Percentiles rank a stretch among this genome's conserved stretches.
Evolutionary conservation across 2,113 vertebrate species (phyloP).

Genomic region (Cyanistes caeruleus): DNA sequence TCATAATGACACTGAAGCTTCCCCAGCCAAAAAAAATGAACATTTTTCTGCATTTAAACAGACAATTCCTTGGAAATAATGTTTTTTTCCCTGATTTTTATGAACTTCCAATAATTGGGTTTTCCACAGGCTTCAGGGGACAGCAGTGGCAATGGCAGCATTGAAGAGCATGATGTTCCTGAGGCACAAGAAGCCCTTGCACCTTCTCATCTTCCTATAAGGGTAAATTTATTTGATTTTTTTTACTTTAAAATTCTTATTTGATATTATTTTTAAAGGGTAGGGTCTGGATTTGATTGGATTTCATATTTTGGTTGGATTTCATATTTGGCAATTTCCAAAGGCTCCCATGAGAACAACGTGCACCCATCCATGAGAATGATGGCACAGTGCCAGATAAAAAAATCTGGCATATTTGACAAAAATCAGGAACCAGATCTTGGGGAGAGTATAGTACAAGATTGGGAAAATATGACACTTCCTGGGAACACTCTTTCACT

Average conservation of each 20-base stretch:
- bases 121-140: constrained; percentile 86
- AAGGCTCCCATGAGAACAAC: not conserved
- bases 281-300: not conserved
- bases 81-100: not conserved
- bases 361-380: not conserved
- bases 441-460: not conserved
- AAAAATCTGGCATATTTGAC: not conserved
- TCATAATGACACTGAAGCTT: not conserved
- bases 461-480: not conserved
- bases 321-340: not conserved
- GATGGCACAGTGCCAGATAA: not conserved
- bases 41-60: not conserved
- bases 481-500: not conserved
- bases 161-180: constrained; percentile 75
- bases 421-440: not conserved
- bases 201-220: constrained; percentile 58
- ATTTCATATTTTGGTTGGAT: not conserved
- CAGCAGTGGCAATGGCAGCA: constrained; percentile 78
- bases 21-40: not conserved
- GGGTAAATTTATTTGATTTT: not conserved
- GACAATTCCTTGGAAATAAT: not conserved
- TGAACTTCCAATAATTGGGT: not conserved
- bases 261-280: not conserved
- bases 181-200: constrained; percentile 66
- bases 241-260: not conserved